These are phyloP conservation scores for Semicossyphus pulcher DNA, from an alignment of 2,113 vertebrate genomes.

Conservation along the genomic window DNA sequence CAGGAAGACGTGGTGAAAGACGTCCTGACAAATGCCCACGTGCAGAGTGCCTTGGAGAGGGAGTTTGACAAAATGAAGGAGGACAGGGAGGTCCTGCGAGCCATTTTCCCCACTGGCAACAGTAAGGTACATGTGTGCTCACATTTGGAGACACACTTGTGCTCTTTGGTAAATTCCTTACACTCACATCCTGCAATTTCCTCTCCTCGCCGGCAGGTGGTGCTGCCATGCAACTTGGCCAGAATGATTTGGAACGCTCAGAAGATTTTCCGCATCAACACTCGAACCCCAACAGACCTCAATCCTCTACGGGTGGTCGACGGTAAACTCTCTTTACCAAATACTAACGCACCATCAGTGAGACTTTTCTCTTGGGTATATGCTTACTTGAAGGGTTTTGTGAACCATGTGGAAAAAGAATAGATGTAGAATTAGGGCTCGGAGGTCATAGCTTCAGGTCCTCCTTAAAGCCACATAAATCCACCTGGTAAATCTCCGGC, in stretches of 20 bases:
- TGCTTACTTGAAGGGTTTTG: constrained; percentile 12
- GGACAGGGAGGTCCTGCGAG: constrained; percentile 90
- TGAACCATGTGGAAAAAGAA: not conserved
- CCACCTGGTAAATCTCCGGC: constrained; percentile 25
- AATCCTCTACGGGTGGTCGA: constrained; percentile 94
- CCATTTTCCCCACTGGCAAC: constrained; percentile 96
- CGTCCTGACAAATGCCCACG: constrained; percentile 91
- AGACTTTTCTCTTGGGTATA: no score
- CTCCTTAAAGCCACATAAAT: constrained; percentile 52
- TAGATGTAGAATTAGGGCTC: constrained; percentile 3
- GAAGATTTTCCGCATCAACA: constrained; percentile 97
- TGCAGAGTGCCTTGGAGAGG: constrained; percentile 91
- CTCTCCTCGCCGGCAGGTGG: constrained; percentile 83
- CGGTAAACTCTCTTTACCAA: no score
- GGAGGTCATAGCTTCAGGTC: constrained; percentile 3
- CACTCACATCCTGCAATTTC: not conserved
- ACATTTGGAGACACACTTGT: no score
- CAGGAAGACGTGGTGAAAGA: constrained; percentile 97
- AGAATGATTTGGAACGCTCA: constrained; percentile 99
- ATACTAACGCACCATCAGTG: no score
- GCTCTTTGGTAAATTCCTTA: not conserved
- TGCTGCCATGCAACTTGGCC: constrained; percentile 96
- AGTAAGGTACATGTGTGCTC: constrained; percentile 89
- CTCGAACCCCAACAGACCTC: constrained; percentile 91
- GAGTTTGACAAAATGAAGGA: constrained; percentile 95